phyloP scores from a whole-genome alignment of 2,113 vertebrate genomes.

The Kryptolebias marmoratus region DNA sequence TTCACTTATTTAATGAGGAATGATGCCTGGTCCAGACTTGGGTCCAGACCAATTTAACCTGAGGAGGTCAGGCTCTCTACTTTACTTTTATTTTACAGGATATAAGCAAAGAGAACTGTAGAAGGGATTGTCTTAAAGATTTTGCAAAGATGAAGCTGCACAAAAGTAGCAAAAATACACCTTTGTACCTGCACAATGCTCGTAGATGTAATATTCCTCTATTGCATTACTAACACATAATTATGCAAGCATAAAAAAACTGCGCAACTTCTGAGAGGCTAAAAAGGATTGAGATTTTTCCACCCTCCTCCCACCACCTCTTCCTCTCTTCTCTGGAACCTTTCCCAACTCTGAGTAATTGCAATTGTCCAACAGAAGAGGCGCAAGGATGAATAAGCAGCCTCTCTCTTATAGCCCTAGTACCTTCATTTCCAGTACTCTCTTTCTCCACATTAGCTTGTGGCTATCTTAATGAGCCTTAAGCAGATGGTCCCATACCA shows the following conservation, averaged over 20 bases:
- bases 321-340: constrained; percentile 51
- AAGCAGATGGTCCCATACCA: constrained; percentile 70
- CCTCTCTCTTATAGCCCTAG: constrained; percentile 14
- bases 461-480: constrained; percentile 58
- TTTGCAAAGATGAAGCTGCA: background rate
- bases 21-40: background rate
- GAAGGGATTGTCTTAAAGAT: background rate
- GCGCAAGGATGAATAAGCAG: constrained; percentile 27
- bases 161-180: background rate
- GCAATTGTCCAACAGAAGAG: constrained; percentile 58
- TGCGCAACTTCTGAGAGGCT: constrained; percentile 61
- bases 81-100: background rate
- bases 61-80: background rate
- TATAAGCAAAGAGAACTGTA: background rate
- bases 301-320: constrained; percentile 26
- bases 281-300: constrained; percentile 50
- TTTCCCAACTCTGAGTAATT: constrained; percentile 58
- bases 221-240: constrained; percentile 21
- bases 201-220: background rate
- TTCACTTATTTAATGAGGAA: background rate
- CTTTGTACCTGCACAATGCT: constrained; percentile 6
- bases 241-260: constrained; percentile 47
- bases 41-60: background rate
- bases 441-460: constrained; percentile 36
- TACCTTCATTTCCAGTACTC: constrained; percentile 13